Evolutionary conservation across 2,113 vertebrate genomes (phyloP), one percentile per base, ranked within the genome.

Genomic region (Redunca redunca): DNA sequence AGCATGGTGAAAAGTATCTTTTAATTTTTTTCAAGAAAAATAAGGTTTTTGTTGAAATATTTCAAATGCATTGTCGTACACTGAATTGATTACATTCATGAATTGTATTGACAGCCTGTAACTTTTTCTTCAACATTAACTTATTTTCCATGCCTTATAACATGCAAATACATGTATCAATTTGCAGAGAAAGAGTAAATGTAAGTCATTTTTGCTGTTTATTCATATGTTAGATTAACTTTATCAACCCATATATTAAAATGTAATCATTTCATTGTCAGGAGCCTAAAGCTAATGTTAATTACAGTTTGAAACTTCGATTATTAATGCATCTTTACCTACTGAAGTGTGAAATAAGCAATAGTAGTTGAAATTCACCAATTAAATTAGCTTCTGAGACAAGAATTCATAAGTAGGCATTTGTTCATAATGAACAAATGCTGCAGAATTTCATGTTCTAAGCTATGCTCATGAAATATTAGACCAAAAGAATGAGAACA

Each of bases 301-400:
- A 99, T 99, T 99, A 99, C 98, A 98, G 98, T 98, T 99, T 98
- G 98, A 98, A 99, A 98, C 97, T 98, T 99, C 1, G 97, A 99
- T 99, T 99, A 99, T 99, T 99, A 99, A 99, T 99, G 98, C 98
- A 99, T 98, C 99, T 99, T 99, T 99, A 99, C 98, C 98, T 98
- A 99, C 91, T 97, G 98, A 98, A 98, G 98, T 98, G 98, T 99
- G 99, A 99, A 99, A 99, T 99, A 99, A 99, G 98, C 98, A 98
- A 98, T 98, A 98, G 99, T 99, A 98, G 98, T 98, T 99, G 98
- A 95, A 98, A 98, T 98, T 97, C 97, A 99, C 99, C 99, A 99
- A 99, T 99, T 98, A 98, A 99, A 99, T 98, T 99, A 99, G 97
- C 96, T 97, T 98, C 94, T 98, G 97, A 98, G 98, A 98, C 98